These are phyloP conservation scores for Anomalospiza imberbis DNA, from an alignment of 2,797 vertebrate genomes.

Conservation along the genomic window DNA sequence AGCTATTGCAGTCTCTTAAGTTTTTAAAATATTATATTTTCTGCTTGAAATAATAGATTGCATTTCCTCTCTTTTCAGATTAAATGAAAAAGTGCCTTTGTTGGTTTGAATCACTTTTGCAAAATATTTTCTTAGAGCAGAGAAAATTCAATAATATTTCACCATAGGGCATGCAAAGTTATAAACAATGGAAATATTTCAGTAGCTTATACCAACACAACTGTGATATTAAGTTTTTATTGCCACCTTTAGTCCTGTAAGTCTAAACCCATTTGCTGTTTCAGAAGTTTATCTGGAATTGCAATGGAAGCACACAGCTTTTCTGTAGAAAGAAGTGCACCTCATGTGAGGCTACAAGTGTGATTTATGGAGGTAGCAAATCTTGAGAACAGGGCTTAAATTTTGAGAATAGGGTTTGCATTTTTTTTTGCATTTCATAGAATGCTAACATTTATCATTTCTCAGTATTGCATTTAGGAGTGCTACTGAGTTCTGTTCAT, in stretches of 20 bases:
- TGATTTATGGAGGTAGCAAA: neutral
- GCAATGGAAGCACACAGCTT: neutral
- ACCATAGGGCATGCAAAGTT: neutral
- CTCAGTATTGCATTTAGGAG: neutral
- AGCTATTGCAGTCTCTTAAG: neutral
- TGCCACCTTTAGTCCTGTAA: neutral
- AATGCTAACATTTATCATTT: neutral
- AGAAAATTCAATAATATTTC: neutral
- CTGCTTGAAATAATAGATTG: neutral
- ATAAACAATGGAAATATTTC: neutral
- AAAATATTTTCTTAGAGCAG: neutral
- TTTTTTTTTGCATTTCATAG: neutral
- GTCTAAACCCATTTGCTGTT: neutral
- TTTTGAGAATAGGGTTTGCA: neutral
- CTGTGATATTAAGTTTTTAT: neutral
- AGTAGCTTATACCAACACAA: neutral
- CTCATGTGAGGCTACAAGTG: neutral
- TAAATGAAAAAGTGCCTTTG: neutral
- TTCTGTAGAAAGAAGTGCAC: neutral
- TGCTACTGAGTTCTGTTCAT: neutral
- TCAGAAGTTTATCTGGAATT: neutral
- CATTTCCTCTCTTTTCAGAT: neutral
- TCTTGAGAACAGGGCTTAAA: neutral
- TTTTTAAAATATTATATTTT: neutral
- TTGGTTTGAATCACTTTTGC: neutral